A percentile compares a stretch with the other conserved stretches of the same genome.
These are phyloP conservation scores for Argopecten irradians DNA, from an alignment of 1,140 invertebrate genomes.

Conservation along the genomic window DNA sequence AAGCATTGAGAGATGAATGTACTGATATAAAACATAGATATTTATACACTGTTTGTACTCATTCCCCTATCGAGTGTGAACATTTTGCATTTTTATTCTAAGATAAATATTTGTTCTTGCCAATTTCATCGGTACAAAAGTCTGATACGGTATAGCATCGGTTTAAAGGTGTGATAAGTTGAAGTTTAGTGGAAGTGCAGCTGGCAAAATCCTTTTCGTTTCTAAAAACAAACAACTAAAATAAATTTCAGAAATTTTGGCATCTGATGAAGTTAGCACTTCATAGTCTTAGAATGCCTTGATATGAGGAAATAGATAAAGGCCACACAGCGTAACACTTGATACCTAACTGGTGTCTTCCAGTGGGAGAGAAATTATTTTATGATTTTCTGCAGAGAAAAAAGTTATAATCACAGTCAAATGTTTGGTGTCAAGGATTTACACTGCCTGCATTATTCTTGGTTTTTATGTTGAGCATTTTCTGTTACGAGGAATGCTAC, in stretches of 20 bases:
- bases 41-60: neutral
- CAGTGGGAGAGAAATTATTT: neutral
- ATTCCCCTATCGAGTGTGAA: neutral
- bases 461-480: too few species aligned
- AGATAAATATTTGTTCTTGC: conserved; percentile 10
- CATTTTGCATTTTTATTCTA: neutral
- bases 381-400: neutral
- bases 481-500: too few species aligned
- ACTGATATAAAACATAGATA: too few species aligned
- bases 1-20: too few species aligned
- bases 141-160: neutral
- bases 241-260: conserved; percentile 23
- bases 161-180: conserved; percentile 1
- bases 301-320: neutral
- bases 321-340: neutral
- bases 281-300: neutral
- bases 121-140: neutral
- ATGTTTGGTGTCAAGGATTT: too few species aligned
- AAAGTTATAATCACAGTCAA: neutral
- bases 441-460: too few species aligned
- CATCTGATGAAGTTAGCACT: neutral
- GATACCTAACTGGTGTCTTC: too few species aligned
- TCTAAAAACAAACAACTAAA: neutral
- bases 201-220: neutral
- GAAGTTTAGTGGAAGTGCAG: neutral